Base-by-base conservation (phyloP, 2,113 vertebrate species). In the Dipodomys ordii region DNA sequence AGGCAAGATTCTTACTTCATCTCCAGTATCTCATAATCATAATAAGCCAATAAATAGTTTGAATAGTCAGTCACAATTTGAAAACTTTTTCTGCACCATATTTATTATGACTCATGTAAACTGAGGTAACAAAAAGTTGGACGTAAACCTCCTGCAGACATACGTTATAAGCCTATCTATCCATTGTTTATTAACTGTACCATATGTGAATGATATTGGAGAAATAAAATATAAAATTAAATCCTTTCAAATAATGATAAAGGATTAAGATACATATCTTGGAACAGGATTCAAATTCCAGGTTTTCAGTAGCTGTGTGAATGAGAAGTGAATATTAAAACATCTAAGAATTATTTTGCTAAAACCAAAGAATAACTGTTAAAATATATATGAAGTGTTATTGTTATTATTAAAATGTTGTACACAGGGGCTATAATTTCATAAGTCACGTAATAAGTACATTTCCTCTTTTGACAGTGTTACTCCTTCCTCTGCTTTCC, bases 101-200 rank as follows among this genome's bases (percentile, higher is more conserved):
- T 84, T 64, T 53, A 65, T 72, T 78, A n/a, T 30, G 25, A 77
- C 20, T 12, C 10, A 83, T 4, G 62, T 22, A 32, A 30, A 53
- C 6, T 82, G 49, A 83, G 15, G 30, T 2, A 84, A 4, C 25
- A 79, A 6, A 78, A 60, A 23, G 19, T 88, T n/a, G 64, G 8
- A 25, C 44, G 0, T 46, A 65, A 88, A 65, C 8, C 5, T 72
- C 25, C 11, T 35, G 69, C 83, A 12, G 8, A 73, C 4, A 23
- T 9, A 46, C 1, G 4, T 6, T 20, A 30, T 77, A 25, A 18
- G 53, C 39, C 20, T n/a, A 18, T 1, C 16, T n/a, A 18, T 0
- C 6, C 7, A 53, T 11, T 90, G 19, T 83, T 83, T 72, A 46
- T 64, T 78, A 64, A 19, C 8, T 10, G 7, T 22, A 71, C 15